Percentiles rank a stretch among this genome's conserved stretches.
These are phyloP conservation scores for Kryptopterus vitreolus DNA, from an alignment of 2,797 vertebrate genomes.

Conservation along the genomic window DNA sequence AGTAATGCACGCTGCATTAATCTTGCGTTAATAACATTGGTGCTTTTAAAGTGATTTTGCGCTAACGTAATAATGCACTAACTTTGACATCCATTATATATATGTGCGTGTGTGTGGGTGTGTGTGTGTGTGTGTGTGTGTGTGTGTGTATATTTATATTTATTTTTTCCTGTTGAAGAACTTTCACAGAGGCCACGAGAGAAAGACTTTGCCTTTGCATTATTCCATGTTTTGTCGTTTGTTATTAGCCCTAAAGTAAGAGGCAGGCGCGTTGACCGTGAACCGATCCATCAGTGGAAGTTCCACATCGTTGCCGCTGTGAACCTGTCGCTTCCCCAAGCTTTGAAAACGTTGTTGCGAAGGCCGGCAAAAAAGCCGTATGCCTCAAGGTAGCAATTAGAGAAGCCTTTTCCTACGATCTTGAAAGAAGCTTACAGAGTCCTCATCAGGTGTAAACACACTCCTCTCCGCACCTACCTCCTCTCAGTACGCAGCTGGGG, in stretches of 20 bases:
- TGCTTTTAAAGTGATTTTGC: too few species aligned
- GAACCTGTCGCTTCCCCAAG: slow-evolving; percentile 11
- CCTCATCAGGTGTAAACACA: slow-evolving; percentile 26
- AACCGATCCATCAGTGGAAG: slow-evolving; percentile 2
- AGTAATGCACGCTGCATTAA: too few species aligned
- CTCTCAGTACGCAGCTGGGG: not conserved
- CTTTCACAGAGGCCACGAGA: not conserved
- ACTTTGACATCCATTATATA: too few species aligned
- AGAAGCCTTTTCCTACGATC: not conserved
- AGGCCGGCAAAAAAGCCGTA: not conserved
- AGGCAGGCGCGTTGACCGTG: slow-evolving; percentile 4
- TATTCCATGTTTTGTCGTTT: not conserved
- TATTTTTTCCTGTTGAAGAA: not conserved
- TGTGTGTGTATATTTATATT: too few species aligned
- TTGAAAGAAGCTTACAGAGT: slow-evolving; percentile 3
- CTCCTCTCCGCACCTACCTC: slow-evolving; percentile 11
- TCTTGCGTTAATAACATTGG: too few species aligned
- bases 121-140: too few species aligned
- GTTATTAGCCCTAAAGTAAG: slow-evolving; percentile 8
- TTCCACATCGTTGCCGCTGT: not conserved
- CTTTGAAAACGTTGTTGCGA: slow-evolving; percentile 1
- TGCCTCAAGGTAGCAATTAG: slow-evolving; percentile 19
- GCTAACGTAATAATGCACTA: too few species aligned
- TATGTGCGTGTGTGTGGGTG: too few species aligned
- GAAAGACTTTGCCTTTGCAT: not conserved